Conservation (phyloP, 2,888 invertebrate species). For the Eupsilia transversa region DNA sequence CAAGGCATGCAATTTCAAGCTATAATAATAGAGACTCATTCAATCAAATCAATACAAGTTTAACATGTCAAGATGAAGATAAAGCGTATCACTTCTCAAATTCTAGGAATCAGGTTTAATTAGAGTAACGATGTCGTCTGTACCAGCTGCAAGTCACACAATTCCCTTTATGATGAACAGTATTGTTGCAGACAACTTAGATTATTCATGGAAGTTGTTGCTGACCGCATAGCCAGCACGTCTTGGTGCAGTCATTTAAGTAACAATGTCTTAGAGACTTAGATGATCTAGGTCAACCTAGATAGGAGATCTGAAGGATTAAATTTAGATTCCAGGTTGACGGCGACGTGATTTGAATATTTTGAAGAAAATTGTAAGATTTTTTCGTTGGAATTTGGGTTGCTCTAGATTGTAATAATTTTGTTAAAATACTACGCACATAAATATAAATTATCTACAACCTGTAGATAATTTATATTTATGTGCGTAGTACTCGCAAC, state of each 20-base stretch:
- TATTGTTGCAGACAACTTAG: constrained; percentile 42
- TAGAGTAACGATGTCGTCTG: neutral
- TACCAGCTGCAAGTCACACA: constrained; percentile 3
- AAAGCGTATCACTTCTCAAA: neutral
- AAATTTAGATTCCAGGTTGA: constrained; percentile 24
- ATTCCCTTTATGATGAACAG: constrained; percentile 46
- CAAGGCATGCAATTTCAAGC: too few relatives aligned
- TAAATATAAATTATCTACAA: too few relatives aligned
- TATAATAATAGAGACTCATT: too few relatives aligned
- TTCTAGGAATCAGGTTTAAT: constrained; percentile 30
- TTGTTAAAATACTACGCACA: constrained; percentile 3
- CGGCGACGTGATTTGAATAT: constrained; percentile 44
- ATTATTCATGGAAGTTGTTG: constrained; percentile 55
- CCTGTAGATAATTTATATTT: too few relatives aligned
- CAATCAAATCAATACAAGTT: too few relatives aligned
- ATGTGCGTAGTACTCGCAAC: too few relatives aligned
- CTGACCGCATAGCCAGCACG: constrained; percentile 45
- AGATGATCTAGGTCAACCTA: constrained; percentile 52
- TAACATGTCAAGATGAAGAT: too few relatives aligned
- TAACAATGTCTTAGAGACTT: constrained; percentile 60
- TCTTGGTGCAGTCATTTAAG: constrained; percentile 48
- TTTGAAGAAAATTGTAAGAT: neutral
- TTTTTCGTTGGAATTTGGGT: constrained; percentile 14
- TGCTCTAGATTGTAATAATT: neutral
- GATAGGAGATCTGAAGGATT: constrained; percentile 42